Evolutionary conservation across 2,797 vertebrate species (phyloP).

Genomic region (Argya squamiceps): DNA sequence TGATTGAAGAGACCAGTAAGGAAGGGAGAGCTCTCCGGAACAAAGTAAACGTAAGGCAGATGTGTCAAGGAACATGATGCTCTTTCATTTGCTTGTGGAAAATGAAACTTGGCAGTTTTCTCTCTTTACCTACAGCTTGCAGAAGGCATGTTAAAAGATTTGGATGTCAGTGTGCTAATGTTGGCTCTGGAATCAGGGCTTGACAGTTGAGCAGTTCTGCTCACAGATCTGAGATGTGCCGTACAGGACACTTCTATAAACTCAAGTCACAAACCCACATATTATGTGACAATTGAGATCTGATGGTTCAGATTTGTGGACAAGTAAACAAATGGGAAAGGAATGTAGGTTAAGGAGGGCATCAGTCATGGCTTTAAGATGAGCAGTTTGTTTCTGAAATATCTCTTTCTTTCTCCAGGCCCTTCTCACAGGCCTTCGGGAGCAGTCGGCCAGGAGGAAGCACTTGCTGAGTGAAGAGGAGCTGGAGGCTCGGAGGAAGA

Average conservation of each 20-base stretch:
- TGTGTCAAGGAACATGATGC: neutral
- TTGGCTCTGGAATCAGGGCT: neutral
- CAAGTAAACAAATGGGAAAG: neutral
- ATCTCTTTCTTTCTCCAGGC: slow-evolving; percentile 58
- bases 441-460: slow-evolving; percentile 75
- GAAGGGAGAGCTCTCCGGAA: slow-evolving; percentile 83
- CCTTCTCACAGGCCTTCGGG: slow-evolving; percentile 68
- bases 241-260: neutral
- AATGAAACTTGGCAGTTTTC: neutral
- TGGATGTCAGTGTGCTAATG: neutral
- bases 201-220: neutral
- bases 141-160: neutral
- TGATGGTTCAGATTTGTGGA: neutral
- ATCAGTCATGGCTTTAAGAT: neutral
- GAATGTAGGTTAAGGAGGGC: neutral
- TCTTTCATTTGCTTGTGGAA: neutral
- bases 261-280: neutral
- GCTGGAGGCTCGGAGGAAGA: slow-evolving; percentile 78
- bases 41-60: slow-evolving; percentile 81
- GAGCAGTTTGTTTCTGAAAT: neutral
- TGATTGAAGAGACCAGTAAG: slow-evolving; percentile 67
- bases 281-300: neutral
- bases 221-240: neutral
- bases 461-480: slow-evolving; percentile 80
- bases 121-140: neutral